A percentile compares a stretch with the other conserved stretches of the same genome.
phyloP scores from a whole-genome alignment of 1,140 invertebrate genomes.

The Microplitis mediator region DNA sequence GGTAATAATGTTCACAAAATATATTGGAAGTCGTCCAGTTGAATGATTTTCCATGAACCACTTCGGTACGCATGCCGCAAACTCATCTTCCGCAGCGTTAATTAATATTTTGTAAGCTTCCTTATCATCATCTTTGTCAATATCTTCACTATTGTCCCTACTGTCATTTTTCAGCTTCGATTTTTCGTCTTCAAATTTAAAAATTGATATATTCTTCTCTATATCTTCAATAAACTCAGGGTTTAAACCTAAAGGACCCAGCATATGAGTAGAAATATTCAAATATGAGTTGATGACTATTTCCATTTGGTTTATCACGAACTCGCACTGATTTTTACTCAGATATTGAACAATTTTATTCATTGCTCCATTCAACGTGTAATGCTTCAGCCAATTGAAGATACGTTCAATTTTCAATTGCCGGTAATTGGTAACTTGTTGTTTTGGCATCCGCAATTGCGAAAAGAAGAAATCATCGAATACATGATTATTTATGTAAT shows the following conservation, averaged over 20 bases:
- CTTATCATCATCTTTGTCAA: slow-evolving; percentile 29
- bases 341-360: slow-evolving; percentile 68
- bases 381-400: slow-evolving; percentile 75
- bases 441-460: slow-evolving; percentile 68
- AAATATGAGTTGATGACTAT: slow-evolving; percentile 69
- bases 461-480: slow-evolving; percentile 79
- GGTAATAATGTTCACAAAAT: slow-evolving; percentile 72
- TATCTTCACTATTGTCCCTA: slow-evolving; percentile 28
- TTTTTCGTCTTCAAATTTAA: slow-evolving; percentile 38
- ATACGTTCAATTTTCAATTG: slow-evolving; percentile 71
- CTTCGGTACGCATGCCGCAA: slow-evolving; percentile 53
- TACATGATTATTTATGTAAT: slow-evolving; percentile 74
- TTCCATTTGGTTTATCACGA: slow-evolving; percentile 65
- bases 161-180: slow-evolving; percentile 28
- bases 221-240: slow-evolving; percentile 33
- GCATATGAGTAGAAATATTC: slow-evolving; percentile 62
- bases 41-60: slow-evolving; percentile 72
- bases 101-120: background rate
- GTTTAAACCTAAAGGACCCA: slow-evolving; percentile 47
- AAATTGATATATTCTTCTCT: slow-evolving; percentile 22
- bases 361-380: slow-evolving; percentile 72
- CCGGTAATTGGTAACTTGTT: slow-evolving; percentile 64
- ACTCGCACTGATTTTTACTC: slow-evolving; percentile 62
- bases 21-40: slow-evolving; percentile 65
- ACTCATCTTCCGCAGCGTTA: background rate